Base-by-base conservation (phyloP, 2,113 vertebrate genomes). In the Notothenia rossii region DNA sequence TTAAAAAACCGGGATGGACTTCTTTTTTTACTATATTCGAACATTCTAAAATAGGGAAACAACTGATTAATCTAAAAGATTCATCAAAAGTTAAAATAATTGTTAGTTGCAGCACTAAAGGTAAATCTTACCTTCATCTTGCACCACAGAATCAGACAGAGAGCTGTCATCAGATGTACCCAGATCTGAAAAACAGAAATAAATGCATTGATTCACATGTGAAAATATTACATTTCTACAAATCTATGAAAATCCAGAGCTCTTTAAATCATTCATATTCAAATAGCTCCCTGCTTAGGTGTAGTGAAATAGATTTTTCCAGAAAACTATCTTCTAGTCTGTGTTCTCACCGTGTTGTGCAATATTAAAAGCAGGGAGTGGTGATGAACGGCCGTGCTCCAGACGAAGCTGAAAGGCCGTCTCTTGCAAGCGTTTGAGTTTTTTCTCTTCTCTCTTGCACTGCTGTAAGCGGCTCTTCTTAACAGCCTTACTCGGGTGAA, bases 101-200 rank as follows among this genome's bases (percentile, higher is more conserved):
- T 40, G 36, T 40, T 40, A 7, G 36, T 40, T 40, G 36, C 36
- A 40, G 36, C 36, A 40, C 36, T 40, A 7, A 7, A 36, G 10
- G 10, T 53, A 36, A n/a, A 33, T 75, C 92, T 91, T 88, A 97
- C 96, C 96, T 93, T 97, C 96, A 80, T 97, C 96, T 62, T 93
- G 92, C 29, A 95, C 90, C 1, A 91, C 87, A 22, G 91, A 95
- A 33, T 97, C 96, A 6, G 95, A 96, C 36, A 96, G 83, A 51
- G 96, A 97, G 85, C 95, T 96, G 86, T 97, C 95, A 46, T 97
- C 96, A 1, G 96, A 97, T 62, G 88, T 81, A 2, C 93, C 94
- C 67, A 93, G 87, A 81, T 95, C 96, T 97, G 81, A 81, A 88
- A 86, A 61, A 20, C 17, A 61, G 2, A 65, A 45, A 43, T 36